Evolutionary conservation across 1,140 invertebrate genomes (phyloP), one percentile per base, ranked within the genome.

Genomic region (Aphaenogaster floridana): DNA sequence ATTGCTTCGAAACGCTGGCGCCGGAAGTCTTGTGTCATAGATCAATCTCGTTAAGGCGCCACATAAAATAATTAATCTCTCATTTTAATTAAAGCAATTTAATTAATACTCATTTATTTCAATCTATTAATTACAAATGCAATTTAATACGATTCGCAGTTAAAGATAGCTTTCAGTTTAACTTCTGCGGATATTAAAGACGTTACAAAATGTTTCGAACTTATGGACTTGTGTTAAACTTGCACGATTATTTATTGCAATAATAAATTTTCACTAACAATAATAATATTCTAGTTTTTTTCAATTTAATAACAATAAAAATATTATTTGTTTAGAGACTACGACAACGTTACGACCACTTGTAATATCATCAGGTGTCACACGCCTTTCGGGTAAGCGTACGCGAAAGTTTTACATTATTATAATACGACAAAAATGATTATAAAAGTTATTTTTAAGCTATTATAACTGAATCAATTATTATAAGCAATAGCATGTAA

Each of bases 51-150:
- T 91, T 91, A 89, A 68, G 63, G 42, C 69, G 45, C 59, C 36
- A n/a, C 48, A 64, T 66, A 81, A 91, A 88, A 72, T 61, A 64
- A 91, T 89, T 88, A 91, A 87, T 93, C 34, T 74, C 89, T 90
- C 63, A 39, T 39, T 86, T 69, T 77, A 92, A 92, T 87, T 79
- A 91, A 84, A 83, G 85, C 61, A 85, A 91, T 71, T 34, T 54
- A 80, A 80, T 86, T 71, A 86, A 72, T 76, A 72, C 21, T 59
- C 63, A 28, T 79, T 89, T 77, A 71, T 50, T 86, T 45, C 36
- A 74, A 39, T 52, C 34, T 57, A 76, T 87, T 83, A 90, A 88
- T 3, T 54, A 2, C 36, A 21, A 68, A 86, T 50, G 59, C 72
- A 42, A 28, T 78, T 66, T 74, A 80, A 64, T 84, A 54, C 17